Percentiles rank a stretch among this genome's conserved stretches.
Evolutionary conservation across 2,797 vertebrate species (phyloP).

Genomic region (Siniperca undulata): DNA sequence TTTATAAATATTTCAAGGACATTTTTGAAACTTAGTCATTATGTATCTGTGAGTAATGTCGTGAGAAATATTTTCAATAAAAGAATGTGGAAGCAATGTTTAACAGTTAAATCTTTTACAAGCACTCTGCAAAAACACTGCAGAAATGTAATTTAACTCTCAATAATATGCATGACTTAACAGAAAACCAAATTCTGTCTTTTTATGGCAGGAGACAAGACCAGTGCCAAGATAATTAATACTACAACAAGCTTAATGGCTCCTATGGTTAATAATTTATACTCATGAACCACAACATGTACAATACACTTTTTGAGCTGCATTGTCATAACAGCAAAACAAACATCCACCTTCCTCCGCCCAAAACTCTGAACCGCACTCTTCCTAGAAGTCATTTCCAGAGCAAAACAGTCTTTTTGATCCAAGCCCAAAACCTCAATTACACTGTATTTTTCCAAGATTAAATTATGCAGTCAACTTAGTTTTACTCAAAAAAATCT

Average conservation of each 20-base stretch:
- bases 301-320: conserved; percentile 9
- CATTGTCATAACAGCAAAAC: conserved; percentile 62
- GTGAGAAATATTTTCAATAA: conserved; percentile 14
- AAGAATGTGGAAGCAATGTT: conserved; percentile 42
- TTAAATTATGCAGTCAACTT: conserved; percentile 70
- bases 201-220: conserved; percentile 51
- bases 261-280: conserved; percentile 21
- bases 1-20: conserved; percentile 36
- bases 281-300: conserved; percentile 11
- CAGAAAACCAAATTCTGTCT: conserved; percentile 51
- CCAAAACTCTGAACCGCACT: conserved; percentile 46
- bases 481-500: conserved; percentile 58
- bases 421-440: conserved; percentile 70
- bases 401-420: conserved; percentile 41
- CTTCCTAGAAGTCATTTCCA: conserved; percentile 58
- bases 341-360: conserved; percentile 48
- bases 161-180: conserved; percentile 63
- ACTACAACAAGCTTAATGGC: conserved; percentile 17
- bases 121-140: conserved; percentile 56
- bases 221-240: conserved; percentile 46
- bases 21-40: conserved; percentile 32
- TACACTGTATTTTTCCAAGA: conserved; percentile 71
- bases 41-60: conserved; percentile 29
- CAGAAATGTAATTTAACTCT: conserved; percentile 61
- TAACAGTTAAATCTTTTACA: conserved; percentile 57